These are phyloP conservation scores for Rhagium mordax DNA, from an alignment of 2,888 invertebrate genomes.

Conservation along the genomic window DNA sequence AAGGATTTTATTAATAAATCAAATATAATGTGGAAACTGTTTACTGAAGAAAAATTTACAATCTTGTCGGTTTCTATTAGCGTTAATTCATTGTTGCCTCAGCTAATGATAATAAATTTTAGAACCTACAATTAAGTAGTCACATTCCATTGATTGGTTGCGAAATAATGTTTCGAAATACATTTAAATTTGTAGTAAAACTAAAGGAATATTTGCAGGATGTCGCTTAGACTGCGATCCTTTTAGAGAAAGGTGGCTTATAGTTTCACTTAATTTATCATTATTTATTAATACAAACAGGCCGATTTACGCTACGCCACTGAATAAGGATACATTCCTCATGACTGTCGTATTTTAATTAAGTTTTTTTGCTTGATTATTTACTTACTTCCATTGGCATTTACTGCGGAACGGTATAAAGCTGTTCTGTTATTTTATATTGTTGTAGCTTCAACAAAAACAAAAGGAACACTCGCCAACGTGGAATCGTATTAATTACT, in stretches of 20 bases:
- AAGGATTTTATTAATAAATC: too few relatives aligned
- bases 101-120: conserved; percentile 31
- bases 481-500: background rate
- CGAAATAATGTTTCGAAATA: conserved; percentile 20
- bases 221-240: too few relatives aligned
- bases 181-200: conserved; percentile 1
- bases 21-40: background rate
- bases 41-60: background rate
- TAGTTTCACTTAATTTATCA: background rate
- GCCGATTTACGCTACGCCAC: background rate
- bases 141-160: conserved; percentile 20
- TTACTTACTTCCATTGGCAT: background rate
- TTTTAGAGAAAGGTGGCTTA: too few relatives aligned
- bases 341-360: conserved; percentile 1
- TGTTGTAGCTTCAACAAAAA: background rate
- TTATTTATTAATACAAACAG: too few relatives aligned
- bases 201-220: too few relatives aligned
- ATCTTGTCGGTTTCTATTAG: background rate
- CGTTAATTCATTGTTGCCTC: conserved; percentile 7
- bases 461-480: background rate
- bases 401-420: conserved; percentile 1
- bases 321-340: background rate
- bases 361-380: background rate
- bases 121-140: conserved; percentile 23
- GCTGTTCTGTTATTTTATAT: conserved; percentile 2